Percentiles rank a stretch among this genome's conserved stretches.
phyloP scores from a whole-genome alignment of 2,888 invertebrate species.

The Microctonus aethiopoides region DNA sequence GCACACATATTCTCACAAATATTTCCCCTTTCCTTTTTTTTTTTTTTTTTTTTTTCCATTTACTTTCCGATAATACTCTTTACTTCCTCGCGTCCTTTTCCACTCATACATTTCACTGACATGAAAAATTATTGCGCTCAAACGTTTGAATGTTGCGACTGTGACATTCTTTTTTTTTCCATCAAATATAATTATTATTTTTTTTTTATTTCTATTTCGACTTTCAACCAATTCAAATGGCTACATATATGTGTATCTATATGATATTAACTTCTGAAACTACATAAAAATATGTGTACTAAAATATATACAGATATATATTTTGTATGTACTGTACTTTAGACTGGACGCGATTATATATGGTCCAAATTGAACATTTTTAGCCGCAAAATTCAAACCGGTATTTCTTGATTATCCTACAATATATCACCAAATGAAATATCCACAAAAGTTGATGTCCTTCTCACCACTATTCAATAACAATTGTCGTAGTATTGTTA shows the following conservation, averaged over 20 bases:
- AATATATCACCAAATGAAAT: background rate
- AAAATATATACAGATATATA: background rate
- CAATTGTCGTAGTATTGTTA: background rate
- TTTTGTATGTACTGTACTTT: too few species aligned
- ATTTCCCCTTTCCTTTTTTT: background rate
- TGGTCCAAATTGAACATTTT: background rate
- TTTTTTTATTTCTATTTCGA: conserved; percentile 19
- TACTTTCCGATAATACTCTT: background rate
- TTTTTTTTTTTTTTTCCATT: background rate
- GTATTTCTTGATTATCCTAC: conserved; percentile 1
- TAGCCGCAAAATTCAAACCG: background rate
- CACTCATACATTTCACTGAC: conserved; percentile 34
- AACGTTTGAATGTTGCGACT: conserved; percentile 11
- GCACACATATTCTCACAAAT: conserved; percentile 27
- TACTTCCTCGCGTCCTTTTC: conserved; percentile 20
- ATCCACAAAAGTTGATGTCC: conserved; percentile 13
- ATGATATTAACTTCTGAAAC: background rate
- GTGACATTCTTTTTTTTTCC: conserved; percentile 24
- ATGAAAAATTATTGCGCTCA: conserved; percentile 35
- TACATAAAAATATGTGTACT: too few species aligned
- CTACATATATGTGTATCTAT: too few species aligned
- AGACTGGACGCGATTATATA: background rate
- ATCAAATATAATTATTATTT: conserved; percentile 7
- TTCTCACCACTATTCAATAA: background rate
- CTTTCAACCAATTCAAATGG: background rate